Conservation (phyloP, 2,888 invertebrate genomes). For the Pollenia angustigena region DNA sequence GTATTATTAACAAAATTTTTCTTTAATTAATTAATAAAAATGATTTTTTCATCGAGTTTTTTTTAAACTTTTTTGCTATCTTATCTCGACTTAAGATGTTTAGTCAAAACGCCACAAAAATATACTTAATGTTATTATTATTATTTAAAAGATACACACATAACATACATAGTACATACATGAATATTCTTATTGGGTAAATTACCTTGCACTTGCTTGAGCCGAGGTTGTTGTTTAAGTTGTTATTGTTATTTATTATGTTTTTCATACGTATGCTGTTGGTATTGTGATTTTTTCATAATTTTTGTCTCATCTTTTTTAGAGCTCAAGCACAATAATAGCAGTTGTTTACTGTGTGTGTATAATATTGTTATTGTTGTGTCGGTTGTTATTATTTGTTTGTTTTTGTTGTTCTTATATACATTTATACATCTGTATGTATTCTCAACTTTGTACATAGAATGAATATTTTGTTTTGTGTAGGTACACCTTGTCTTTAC, state of each 20-base stretch:
- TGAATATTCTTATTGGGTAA: slow-evolving; percentile 49
- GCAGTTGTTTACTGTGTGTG: not conserved
- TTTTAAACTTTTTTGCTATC: too few species aligned
- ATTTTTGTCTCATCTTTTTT: slow-evolving; percentile 39
- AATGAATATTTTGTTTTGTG: slow-evolving; percentile 67
- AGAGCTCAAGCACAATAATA: slow-evolving; percentile 25
- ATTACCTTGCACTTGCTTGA: slow-evolving; percentile 71
- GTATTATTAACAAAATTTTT: too few species aligned
- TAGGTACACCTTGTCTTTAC: slow-evolving; percentile 71
- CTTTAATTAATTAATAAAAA: too few species aligned
- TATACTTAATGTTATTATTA: slow-evolving; percentile 10
- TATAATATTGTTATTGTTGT: slow-evolving; percentile 19
- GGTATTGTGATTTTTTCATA: slow-evolving; percentile 32
- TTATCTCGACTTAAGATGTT: not conserved
- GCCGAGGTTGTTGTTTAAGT: slow-evolving; percentile 19
- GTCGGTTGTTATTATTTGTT: slow-evolving; percentile 20
- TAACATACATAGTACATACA: not conserved
- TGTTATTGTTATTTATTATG: slow-evolving; percentile 29
- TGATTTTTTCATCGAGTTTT: too few species aligned
- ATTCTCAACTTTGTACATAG: slow-evolving; percentile 23
- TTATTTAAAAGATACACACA: slow-evolving; percentile 11
- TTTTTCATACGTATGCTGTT: slow-evolving; percentile 10
- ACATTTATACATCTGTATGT: not conserved
- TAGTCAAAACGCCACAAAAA: too few species aligned
- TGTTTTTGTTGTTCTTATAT: slow-evolving; percentile 33